Base-by-base conservation (phyloP, 2,888 invertebrate genomes). In the Branchellion lobata region DNA sequence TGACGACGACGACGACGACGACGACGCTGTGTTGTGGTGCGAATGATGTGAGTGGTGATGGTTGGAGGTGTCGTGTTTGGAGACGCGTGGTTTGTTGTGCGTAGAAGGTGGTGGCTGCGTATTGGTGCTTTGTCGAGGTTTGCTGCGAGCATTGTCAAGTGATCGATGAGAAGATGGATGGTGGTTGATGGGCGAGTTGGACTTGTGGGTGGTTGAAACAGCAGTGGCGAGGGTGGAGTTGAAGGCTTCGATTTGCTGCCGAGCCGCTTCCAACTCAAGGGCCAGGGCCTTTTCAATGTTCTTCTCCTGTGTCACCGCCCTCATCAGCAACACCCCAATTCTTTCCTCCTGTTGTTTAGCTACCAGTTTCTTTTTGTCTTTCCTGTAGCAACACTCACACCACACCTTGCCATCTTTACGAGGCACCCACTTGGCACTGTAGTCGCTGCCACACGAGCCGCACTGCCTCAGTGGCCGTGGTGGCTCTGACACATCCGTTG, bases 191-290 rank as follows among this genome's bases (percentile, higher is more conserved):
- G 8, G 5, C 1, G 33, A 34, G n/a, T 14, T 18, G 53, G 77
- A 77, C 21, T 34, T 34, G 34, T 34, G 31, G 5, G 34, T 3
- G 3, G 71, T 11, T 14, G 75, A 75, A 1, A 51, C 51, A 0
- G 75, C 40, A n/a, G 75, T 29, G 11, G 75, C n/a, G n/a, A 51
- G 31, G 29, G 51, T 29, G 53, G 51, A n/a, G 27, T 53, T 53
- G 36, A 77, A 57, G 21, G 65, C 77, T 31, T 77, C 77, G 31
- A 77, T 61, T 36, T 77, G 77, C 36, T 77, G 77, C 33, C 53
- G 29, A 18, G 77, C 65, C 1, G 61, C 65, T 36, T 77, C 65
- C 18, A 77, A 36, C 29, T 77, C 77, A 1, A 53, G 31, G 11
- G 65, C 77, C 24, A 77, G 27, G 1, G 77, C 65, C 29, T 77